A percentile compares a stretch with the other conserved stretches of the same genome.
Evolutionary conservation across 2,888 invertebrate genomes (phyloP).

Genomic region (Thecophora atra): DNA sequence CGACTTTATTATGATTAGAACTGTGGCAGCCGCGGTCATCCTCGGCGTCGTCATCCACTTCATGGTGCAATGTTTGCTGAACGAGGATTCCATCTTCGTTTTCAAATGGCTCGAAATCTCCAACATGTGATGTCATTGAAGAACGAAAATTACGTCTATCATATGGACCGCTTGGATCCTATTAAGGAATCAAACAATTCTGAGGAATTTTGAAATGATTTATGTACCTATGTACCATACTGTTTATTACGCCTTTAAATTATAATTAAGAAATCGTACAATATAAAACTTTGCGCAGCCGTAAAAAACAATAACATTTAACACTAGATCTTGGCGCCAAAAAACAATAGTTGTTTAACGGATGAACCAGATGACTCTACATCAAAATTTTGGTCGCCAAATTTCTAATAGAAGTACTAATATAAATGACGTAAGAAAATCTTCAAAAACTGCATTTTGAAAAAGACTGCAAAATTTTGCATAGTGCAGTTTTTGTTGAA

Average conservation of each 20-base stretch:
- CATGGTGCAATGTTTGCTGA: constrained; percentile 69
- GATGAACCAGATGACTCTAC: too few species aligned
- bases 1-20: too few species aligned
- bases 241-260: neutral
- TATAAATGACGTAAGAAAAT: too few species aligned
- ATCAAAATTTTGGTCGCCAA: too few species aligned
- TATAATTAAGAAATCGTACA: neutral
- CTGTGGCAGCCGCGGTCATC: too few species aligned
- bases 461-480: too few species aligned
- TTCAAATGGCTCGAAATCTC: constrained; percentile 85
- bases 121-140: constrained; percentile 79
- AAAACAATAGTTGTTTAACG: too few species aligned
- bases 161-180: constrained; percentile 54
- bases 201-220: neutral
- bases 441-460: too few species aligned
- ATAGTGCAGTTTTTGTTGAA: too few species aligned
- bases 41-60: constrained; percentile 91
- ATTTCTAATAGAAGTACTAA: too few species aligned
- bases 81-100: constrained; percentile 88
- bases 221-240: neutral
- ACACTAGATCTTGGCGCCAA: neutral
- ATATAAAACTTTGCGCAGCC: neutral
- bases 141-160: constrained; percentile 69
- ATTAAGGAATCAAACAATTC: constrained; percentile 12
- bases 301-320: neutral